Percentiles rank a stretch among this genome's conserved stretches.
phyloP scores from a whole-genome alignment of 2,113 vertebrate species.

The Paraplagusia blochii region DNA sequence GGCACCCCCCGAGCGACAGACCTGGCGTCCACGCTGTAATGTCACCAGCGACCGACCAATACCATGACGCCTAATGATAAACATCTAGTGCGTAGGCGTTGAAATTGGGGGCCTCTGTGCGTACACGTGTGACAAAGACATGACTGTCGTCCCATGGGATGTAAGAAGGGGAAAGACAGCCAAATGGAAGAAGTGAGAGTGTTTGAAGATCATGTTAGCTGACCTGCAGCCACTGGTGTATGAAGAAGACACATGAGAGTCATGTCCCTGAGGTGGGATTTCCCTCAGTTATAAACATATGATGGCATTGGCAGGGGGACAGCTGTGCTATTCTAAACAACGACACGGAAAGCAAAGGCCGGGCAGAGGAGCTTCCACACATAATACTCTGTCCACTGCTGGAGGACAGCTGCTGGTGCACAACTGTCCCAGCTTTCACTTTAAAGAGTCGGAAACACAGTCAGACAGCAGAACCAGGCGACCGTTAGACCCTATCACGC shows the following conservation, averaged over 20 bases:
- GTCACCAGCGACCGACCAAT: constrained; percentile 32
- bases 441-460: constrained; percentile 15
- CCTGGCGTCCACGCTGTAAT: constrained; percentile 25
- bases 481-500: constrained; percentile 34
- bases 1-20: constrained; percentile 30
- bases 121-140: constrained; percentile 5
- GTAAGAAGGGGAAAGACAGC: constrained; percentile 2
- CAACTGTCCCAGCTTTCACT: constrained; percentile 19
- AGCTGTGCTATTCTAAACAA: constrained; percentile 68
- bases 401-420: constrained; percentile 42
- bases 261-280: constrained; percentile 48
- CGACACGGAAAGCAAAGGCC: constrained; percentile 34
- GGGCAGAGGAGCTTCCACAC: constrained; percentile 44
- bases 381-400: constrained; percentile 43
- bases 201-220: background rate
- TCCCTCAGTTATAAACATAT: constrained; percentile 68
- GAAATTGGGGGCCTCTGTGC: background rate
- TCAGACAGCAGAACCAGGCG: background rate
- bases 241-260: constrained; percentile 16
- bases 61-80: constrained; percentile 30
- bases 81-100: background rate
- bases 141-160: background rate
- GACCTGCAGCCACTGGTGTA: background rate
- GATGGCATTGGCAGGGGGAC: constrained; percentile 58
- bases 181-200: constrained; percentile 21